phyloP scores from a whole-genome alignment of 2,888 invertebrate genomes.

The Lordiphosa fenestrarum region DNA sequence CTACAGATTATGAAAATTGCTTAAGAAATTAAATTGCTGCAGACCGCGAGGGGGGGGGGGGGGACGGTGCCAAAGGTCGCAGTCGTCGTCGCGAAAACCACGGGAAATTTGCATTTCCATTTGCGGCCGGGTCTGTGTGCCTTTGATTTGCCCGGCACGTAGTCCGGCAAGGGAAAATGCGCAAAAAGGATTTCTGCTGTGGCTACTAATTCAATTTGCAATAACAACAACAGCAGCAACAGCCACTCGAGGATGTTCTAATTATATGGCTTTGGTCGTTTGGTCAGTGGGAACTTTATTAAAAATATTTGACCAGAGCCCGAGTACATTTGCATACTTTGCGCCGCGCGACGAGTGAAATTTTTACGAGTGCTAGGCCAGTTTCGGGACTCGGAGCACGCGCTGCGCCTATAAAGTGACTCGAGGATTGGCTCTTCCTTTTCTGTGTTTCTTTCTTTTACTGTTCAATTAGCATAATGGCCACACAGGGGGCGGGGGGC shows the following conservation, averaged over 20 bases:
- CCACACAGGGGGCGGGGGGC: constrained; percentile 63
- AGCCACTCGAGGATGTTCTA: constrained; percentile 48
- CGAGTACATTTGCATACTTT: constrained; percentile 55
- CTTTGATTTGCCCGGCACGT: constrained; percentile 72
- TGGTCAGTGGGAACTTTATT: constrained; percentile 67
- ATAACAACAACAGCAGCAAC: constrained; percentile 70
- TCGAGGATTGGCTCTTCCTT: constrained; percentile 11
- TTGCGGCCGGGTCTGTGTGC: constrained; percentile 49
- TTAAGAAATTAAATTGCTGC: constrained; percentile 77
- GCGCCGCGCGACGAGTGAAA: constrained; percentile 44
- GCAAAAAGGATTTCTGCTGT: constrained; percentile 66
- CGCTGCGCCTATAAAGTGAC: constrained; percentile 65
- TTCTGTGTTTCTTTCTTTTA: constrained; percentile 50
- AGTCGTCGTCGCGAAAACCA: constrained; percentile 57
- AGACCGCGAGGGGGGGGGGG: neutral
- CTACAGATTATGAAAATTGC: constrained; percentile 77
- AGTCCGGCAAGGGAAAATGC: constrained; percentile 44
- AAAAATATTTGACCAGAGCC: constrained; percentile 64
- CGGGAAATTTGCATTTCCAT: constrained; percentile 70
- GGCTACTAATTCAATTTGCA: constrained; percentile 73
- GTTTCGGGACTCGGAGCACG: constrained; percentile 60
- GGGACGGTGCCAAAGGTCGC: constrained; percentile 27
- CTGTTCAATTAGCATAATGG: constrained; percentile 78
- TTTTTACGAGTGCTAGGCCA: too few relatives aligned
- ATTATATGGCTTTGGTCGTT: constrained; percentile 59